Base-by-base conservation (phyloP, 1,140 invertebrate genomes). In the Heliconius congener region DNA sequence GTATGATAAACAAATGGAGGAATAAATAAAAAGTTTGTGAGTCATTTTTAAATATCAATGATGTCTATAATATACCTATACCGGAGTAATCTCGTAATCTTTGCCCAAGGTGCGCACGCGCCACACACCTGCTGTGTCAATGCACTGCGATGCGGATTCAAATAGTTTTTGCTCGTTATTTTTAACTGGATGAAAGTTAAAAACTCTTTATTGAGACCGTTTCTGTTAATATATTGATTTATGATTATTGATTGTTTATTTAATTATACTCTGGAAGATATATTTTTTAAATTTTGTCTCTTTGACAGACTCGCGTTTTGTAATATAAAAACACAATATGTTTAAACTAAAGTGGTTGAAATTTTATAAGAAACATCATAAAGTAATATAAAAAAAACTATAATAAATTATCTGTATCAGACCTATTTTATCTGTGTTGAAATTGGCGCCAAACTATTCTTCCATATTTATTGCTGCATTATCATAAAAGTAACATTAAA, bases 101-200 rank as follows among this genome's bases (percentile, higher is more conserved):
- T 84, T 79, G 84, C 79, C 82, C 80, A 80, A 79, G 85, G 81
- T 78, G 80, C 81, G 83, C 82, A 82, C 84, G 85, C 81, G 82
- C 80, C 83, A 71, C 80, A 82, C 89, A 90, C 89, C 89, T 90
- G 87, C 88, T 74, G 85, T 83, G 88, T 88, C 87, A 86, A 87
- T 78, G 88, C 77, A 85, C 88, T 74, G 72, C 74, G 76, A 76
- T 74, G 72, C 76, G 76, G 78, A 83, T 82, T 84, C 81, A 78
- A 81, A 57, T 77, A 60, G 79, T 81, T 81, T 81, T 81, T 81
- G 79, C 79, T 81, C 79, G 74, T 81, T 81, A 81, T 77, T 81
- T 74, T 71, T 52, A 55, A 77, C 57, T 74, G 55, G 60, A 73
- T 57, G 57, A 76, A 76, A 76, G 66, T 42, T 57, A 76, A 70